phyloP scores from a whole-genome alignment of 1,140 invertebrate genomes.

The Caerostris extrusa region DNA sequence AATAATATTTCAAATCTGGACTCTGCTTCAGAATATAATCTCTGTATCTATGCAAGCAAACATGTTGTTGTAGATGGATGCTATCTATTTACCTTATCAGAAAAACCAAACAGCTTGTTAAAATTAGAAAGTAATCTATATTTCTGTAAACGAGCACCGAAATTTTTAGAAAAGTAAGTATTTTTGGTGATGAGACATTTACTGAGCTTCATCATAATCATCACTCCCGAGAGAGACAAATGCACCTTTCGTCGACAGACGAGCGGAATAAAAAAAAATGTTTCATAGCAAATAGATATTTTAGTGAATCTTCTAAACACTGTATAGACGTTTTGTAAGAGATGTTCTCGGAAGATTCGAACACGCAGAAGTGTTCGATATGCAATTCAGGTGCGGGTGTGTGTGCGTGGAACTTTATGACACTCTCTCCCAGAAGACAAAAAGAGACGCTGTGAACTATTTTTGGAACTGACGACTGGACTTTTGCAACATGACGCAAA shows the following conservation, averaged over 20 bases:
- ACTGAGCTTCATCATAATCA: constrained; percentile 53
- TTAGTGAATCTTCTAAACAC: constrained; percentile 21
- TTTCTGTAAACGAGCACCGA: constrained; percentile 21
- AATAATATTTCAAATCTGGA: no score
- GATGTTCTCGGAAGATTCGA: not conserved
- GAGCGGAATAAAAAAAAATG: not conserved
- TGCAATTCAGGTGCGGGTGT: not conserved
- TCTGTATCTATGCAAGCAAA: no score
- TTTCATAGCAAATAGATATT: constrained; percentile 50
- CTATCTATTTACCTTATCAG: no score
- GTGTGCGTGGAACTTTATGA: not conserved
- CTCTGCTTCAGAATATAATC: no score
- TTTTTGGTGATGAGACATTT: constrained; percentile 50
- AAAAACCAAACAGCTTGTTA: not conserved
- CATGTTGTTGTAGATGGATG: no score
- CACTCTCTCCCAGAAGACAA: not conserved
- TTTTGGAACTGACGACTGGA: not conserved
- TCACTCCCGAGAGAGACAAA: not conserved
- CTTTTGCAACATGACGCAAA: not conserved
- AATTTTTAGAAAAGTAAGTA: constrained; percentile 46
- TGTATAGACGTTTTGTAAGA: constrained; percentile 26
- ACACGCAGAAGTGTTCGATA: not conserved
- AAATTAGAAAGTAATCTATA: not conserved
- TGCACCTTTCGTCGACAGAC: constrained; percentile 3
- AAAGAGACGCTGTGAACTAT: constrained; percentile 1